phyloP scores from a whole-genome alignment of 2,113 vertebrate species.

The Pardalotus punctatus region DNA sequence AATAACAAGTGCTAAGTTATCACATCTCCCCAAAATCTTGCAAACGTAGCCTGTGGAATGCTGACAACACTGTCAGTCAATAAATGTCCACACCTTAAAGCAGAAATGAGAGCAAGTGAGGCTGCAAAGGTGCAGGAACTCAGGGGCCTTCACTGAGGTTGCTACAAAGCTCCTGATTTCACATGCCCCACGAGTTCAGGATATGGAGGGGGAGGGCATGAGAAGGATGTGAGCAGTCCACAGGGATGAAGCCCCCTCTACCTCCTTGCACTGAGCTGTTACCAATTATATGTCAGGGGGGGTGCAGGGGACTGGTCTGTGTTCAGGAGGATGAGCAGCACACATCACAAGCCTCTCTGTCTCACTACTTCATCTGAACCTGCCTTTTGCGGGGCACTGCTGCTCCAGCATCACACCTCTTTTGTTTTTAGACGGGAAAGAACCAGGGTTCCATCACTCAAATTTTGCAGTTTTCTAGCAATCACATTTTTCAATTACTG shows the following conservation, averaged over 20 bases:
- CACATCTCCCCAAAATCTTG: background rate
- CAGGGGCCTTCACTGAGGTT: background rate
- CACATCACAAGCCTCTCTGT: background rate
- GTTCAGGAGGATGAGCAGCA: accelerated
- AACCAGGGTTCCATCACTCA: background rate
- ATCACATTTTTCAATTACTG: background rate
- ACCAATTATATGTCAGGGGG: accelerated
- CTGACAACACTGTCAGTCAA: background rate
- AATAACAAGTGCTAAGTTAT: background rate
- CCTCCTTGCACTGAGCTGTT: background rate
- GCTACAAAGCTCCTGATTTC: background rate
- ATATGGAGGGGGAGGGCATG: background rate
- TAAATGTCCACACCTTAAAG: background rate
- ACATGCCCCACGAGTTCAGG: background rate
- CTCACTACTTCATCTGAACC: background rate
- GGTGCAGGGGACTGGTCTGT: background rate
- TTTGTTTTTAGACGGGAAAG: background rate
- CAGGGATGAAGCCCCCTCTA: background rate
- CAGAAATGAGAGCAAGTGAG: background rate
- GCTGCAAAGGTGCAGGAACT: background rate
- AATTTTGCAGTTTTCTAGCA: background rate
- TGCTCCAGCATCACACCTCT: accelerated
- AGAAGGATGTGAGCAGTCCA: background rate
- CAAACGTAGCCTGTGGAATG: background rate
- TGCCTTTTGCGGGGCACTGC: background rate